Percentiles rank a stretch among this genome's conserved stretches.
Evolutionary conservation across 1,140 invertebrate genomes (phyloP).

Genomic region (Chironomus tepperi): DNA sequence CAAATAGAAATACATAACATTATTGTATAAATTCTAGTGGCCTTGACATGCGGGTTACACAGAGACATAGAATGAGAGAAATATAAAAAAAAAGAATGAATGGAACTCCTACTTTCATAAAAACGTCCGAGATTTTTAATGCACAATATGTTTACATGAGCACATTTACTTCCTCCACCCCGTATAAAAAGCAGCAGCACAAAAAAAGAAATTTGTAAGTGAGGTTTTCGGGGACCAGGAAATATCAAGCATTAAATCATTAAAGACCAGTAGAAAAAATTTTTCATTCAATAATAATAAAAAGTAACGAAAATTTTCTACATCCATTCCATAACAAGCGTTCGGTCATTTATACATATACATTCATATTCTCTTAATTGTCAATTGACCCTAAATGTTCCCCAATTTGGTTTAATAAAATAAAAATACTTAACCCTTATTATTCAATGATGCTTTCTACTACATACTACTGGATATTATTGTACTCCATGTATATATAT

Average conservation of each 20-base stretch:
- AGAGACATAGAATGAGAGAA: not conserved
- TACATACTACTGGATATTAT: not conserved
- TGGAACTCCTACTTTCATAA: not conserved
- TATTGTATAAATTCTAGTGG: conserved; percentile 1
- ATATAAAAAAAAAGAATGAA: not conserved
- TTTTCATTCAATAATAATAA: not conserved
- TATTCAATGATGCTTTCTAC: not conserved
- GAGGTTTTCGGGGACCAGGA: not conserved
- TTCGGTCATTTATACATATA: not conserved
- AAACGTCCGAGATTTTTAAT: not conserved
- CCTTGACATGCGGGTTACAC: conserved; percentile 22
- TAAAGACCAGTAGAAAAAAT: not conserved
- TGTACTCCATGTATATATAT: not conserved
- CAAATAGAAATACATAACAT: not conserved
- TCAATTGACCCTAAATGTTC: conserved; percentile 22
- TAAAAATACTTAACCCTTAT: conserved; percentile 23
- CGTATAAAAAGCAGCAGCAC: not conserved
- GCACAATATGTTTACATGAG: not conserved
- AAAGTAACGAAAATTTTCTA: not conserved
- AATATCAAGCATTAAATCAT: conserved; percentile 10
- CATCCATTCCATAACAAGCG: not conserved
- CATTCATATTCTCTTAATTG: not conserved
- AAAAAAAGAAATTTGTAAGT: not conserved
- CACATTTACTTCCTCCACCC: not conserved
- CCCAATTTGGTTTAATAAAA: conserved; percentile 22